Evolutionary conservation across 2,113 vertebrate species (phyloP).

Genomic region (Dicerorhinus sumatrensis): DNA sequence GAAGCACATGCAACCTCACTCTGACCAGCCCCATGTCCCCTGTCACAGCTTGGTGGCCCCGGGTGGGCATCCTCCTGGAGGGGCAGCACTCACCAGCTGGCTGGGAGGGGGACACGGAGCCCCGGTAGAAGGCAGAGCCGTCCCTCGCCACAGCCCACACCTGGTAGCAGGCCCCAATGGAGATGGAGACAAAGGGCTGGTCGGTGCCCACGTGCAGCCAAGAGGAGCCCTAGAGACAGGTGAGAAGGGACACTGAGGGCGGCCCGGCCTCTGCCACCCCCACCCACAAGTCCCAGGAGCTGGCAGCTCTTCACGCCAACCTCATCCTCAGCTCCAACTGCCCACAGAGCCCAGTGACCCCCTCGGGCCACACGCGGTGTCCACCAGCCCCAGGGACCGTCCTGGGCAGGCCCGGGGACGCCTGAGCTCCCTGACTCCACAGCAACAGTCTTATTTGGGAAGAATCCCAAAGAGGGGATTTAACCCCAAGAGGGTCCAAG

Average conservation of each 20-base stretch:
- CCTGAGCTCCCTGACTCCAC: background rate
- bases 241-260: rapidly evolving
- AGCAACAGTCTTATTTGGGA: background rate
- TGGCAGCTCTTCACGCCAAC: rapidly evolving
- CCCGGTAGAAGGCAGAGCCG: constrained; percentile 96
- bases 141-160: constrained; percentile 97
- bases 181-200: constrained; percentile 96
- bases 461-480: background rate
- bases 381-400: rapidly evolving
- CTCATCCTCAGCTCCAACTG: background rate
- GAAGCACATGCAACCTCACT: background rate
- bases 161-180: constrained; percentile 93
- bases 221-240: constrained; percentile 90
- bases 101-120: constrained; percentile 92
- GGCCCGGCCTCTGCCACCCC: background rate
- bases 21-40: rapidly evolving
- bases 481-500: background rate
- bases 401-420: background rate
- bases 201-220: constrained; percentile 98
- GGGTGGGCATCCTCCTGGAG: background rate
- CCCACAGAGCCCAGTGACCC: background rate
- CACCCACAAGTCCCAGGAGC: background rate
- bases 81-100: constrained; percentile 90
- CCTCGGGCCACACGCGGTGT: rapidly evolving
- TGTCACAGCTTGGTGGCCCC: rapidly evolving